Evolutionary conservation across 2,113 vertebrate genomes (phyloP), one percentile per base, ranked within the genome.

Genomic region (Bubalus kerabau): DNA sequence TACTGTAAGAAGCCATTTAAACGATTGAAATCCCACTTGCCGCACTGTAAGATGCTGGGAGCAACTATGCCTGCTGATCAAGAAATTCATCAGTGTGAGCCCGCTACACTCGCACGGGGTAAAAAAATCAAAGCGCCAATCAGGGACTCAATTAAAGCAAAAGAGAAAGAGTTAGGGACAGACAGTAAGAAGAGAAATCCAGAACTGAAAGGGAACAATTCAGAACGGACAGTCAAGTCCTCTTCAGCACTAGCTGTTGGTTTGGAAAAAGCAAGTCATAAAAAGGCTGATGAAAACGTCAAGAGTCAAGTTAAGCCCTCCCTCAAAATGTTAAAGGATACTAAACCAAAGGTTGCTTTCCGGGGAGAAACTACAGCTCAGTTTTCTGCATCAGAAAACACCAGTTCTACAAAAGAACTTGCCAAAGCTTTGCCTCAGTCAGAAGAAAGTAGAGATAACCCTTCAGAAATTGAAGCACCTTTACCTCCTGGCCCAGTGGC

Each of bases 1-100:
- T 99, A 99, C 85, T 99, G 99, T 82, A 99, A 97, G 83, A 99
- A 99, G 94, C 97, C 98, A 0, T 99, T 99, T 98, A 99, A 99
- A 95, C 98, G 99, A 86, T 98, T 99, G 62, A 99, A 99, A 83
- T 95, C 98, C 10, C 99, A 99, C 90, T 98, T 99, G 84, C 99
- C 99, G 10, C 98, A 99, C 88, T 99, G 99, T 98, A 99, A 99
- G 84, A 97, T 98, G 98, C 97, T 97, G 24, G 60, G 21, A 36
- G 3, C 46, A 1, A 2, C 52, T 32, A 2, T 10, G 76, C 28
- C 92, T 84, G 16, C 36, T 26, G 50, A 87, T 19, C 52, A 64
- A 8, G 87, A 96, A 6, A 32, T n/a, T 15, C 14, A 3, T 91
- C 81, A 46, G 62, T 76, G 91, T 28, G 80, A 92, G 40, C 46